phyloP scores from a whole-genome alignment of 2,113 vertebrate genomes.

The Nothoprocta perdicaria region DNA sequence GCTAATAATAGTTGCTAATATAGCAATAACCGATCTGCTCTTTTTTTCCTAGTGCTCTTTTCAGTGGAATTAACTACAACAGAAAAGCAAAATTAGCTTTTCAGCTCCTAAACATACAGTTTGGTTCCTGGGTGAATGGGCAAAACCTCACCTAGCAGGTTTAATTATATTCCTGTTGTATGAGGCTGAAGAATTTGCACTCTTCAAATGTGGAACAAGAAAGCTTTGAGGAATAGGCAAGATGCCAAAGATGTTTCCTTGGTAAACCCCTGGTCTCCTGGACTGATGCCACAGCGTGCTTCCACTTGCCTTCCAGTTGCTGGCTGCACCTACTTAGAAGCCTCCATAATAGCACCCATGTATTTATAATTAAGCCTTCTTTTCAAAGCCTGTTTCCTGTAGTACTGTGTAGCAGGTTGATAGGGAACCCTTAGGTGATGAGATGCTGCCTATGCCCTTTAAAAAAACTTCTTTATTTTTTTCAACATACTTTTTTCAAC shows the following conservation, averaged over 20 bases:
- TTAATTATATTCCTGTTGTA: neutral
- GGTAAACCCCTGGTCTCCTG: neutral
- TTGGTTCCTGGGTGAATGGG: neutral
- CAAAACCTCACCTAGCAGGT: neutral
- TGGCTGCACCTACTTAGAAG: neutral
- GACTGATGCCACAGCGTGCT: neutral
- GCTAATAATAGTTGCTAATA: constrained; percentile 18
- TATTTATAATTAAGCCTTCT: neutral
- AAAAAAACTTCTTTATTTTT: neutral
- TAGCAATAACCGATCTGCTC: neutral
- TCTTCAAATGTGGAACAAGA: neutral
- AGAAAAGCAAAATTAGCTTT: neutral
- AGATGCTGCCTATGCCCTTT: neutral
- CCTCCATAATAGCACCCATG: neutral
- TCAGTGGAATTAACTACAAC: neutral
- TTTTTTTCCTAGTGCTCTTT: neutral
- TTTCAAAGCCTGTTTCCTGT: neutral
- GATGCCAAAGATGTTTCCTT: neutral
- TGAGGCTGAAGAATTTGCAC: neutral
- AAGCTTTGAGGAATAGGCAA: neutral
- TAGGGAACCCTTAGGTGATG: neutral
- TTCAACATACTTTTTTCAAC: too few species aligned
- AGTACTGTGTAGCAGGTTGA: neutral
- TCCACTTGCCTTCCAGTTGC: neutral
- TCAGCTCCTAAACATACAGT: neutral